phyloP scores from a whole-genome alignment of 1,140 invertebrate genomes.

The Ladona fulva region DNA sequence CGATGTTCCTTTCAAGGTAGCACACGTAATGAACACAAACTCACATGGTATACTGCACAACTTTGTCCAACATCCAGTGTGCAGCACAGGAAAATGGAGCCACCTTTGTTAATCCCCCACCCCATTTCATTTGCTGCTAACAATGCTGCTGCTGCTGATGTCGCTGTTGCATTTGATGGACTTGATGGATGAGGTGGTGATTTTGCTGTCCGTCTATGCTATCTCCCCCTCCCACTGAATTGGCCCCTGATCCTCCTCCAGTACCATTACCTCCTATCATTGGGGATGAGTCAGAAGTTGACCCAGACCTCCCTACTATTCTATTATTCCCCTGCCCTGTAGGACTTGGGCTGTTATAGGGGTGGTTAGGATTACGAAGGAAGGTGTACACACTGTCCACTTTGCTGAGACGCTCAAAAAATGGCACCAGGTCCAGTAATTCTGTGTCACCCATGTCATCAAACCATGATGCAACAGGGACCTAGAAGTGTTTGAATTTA shows the following conservation, averaged over 20 bases:
- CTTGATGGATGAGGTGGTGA: neutral
- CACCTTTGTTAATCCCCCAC: neutral
- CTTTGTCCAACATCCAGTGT: neutral
- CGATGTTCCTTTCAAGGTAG: neutral
- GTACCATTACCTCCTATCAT: neutral
- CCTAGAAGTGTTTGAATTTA: constrained; percentile 45
- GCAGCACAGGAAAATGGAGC: neutral
- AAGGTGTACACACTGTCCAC: constrained; percentile 90
- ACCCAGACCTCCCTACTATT: neutral
- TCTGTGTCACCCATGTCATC: constrained; percentile 94
- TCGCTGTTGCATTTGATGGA: neutral
- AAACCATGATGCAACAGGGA: constrained; percentile 95
- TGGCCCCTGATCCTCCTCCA: neutral
- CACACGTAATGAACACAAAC: neutral
- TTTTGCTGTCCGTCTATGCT: neutral
- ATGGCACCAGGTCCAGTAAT: constrained; percentile 87
- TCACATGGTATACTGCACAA: neutral
- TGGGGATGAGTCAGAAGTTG: neutral
- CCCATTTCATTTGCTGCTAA: neutral
- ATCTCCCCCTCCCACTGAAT: neutral
- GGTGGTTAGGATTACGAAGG: constrained; percentile 80
- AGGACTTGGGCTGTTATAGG: constrained; percentile 47
- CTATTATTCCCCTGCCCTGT: neutral
- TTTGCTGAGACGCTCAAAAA: constrained; percentile 90
- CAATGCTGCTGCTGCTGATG: neutral